A percentile compares a stretch with the other conserved stretches of the same genome.
Evolutionary conservation across 2,797 vertebrate species (phyloP).

Genomic region (Chelon auratus): DNA sequence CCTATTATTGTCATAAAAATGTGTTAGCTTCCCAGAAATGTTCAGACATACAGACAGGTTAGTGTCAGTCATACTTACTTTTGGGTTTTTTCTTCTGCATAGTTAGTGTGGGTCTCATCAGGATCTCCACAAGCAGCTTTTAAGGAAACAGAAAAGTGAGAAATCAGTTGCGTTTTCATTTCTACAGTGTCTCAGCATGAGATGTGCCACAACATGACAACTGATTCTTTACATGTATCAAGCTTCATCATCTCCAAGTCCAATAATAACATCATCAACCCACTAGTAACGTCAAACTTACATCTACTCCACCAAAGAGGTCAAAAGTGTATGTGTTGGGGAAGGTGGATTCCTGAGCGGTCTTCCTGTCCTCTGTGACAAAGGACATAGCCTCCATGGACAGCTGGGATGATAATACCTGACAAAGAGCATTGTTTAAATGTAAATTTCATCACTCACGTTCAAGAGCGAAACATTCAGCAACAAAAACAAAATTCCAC

Average conservation of each 20-base stretch:
- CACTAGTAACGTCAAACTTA: slow-evolving; percentile 81
- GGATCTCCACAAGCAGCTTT: slow-evolving; percentile 97
- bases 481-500: too few relatives aligned
- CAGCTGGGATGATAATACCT: slow-evolving; percentile 96
- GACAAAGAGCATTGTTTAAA: slow-evolving; percentile 17
- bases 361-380: slow-evolving; percentile 96
- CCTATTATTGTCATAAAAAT: neutral
- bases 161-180: slow-evolving; percentile 2
- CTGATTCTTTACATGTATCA: neutral
- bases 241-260: neutral
- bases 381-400: slow-evolving; percentile 99
- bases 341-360: slow-evolving; percentile 92
- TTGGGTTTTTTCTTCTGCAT: slow-evolving; percentile 95
- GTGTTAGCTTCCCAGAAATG: neutral
- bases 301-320: slow-evolving; percentile 97
- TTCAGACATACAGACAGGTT: neutral
- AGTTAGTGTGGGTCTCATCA: slow-evolving; percentile 97
- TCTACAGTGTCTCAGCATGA: neutral
- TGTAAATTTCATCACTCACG: neutral
- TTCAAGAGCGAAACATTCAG: slow-evolving; percentile 10
- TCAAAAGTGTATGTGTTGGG: slow-evolving; percentile 98
- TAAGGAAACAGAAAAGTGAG: slow-evolving; percentile 19
- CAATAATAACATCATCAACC: neutral
- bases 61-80: slow-evolving; percentile 85
- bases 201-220: neutral